A percentile compares a stretch with the other conserved stretches of the same genome.
phyloP scores from a whole-genome alignment of 2,888 invertebrate genomes.

The Chironomus tentans region DNA sequence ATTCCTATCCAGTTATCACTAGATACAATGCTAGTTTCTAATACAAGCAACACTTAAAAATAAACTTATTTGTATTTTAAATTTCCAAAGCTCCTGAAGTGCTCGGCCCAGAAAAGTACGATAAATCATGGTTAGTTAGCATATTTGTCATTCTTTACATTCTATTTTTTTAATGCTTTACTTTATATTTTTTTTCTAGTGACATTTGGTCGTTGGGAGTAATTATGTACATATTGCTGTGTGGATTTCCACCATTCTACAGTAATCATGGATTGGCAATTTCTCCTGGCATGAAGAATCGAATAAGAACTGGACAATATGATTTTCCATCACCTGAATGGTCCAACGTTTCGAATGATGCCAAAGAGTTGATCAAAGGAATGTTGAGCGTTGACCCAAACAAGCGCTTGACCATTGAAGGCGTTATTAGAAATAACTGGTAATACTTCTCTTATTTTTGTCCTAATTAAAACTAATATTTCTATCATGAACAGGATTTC shows the following conservation, averaged over 20 bases:
- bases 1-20: too few species aligned
- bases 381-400: conserved; percentile 93
- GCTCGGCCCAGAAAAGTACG: conserved; percentile 93
- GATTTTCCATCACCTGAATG: conserved; percentile 95
- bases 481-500: conserved; percentile 49
- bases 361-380: conserved; percentile 89
- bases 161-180: conserved; percentile 29
- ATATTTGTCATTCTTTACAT: conserved; percentile 99
- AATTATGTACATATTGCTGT: conserved; percentile 45
- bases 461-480: too few species aligned
- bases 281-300: conserved; percentile 63
- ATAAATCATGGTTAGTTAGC: conserved; percentile 98
- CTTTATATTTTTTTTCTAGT: neutral
- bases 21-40: too few species aligned
- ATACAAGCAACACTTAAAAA: too few species aligned
- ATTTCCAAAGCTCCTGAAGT: conserved; percentile 52
- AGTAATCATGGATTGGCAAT: conserved; percentile 96
- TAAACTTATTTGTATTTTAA: conserved; percentile 28
- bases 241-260: conserved; percentile 98
- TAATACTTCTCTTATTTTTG: too few species aligned
- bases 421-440: conserved; percentile 79
- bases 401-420: conserved; percentile 78
- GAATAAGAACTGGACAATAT: conserved; percentile 81
- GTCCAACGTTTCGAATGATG: conserved; percentile 87
- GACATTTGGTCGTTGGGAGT: conserved; percentile 18